Base-by-base conservation (phyloP, 2,888 invertebrate species). In the Julus scanicus region DNA sequence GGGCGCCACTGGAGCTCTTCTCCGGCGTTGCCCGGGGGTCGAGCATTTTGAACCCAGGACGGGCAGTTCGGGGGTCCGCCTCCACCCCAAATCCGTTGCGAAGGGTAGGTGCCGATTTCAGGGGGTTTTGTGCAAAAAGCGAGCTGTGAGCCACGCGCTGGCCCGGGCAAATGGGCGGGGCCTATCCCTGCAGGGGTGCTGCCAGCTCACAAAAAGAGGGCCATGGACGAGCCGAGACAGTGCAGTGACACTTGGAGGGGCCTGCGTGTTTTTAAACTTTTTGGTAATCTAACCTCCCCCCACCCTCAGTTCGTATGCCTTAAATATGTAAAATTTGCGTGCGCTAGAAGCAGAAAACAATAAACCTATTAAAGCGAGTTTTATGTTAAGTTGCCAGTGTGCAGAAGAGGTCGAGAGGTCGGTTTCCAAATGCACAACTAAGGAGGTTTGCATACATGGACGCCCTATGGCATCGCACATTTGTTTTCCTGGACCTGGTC, bases 181-280 rank as follows among this genome's bases (percentile, higher is more conserved):
- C 84, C 1, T 44, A 84, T 20, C 84, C 40, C 84, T 84, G 48
- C 48, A 84, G 84, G 84, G 84, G 84, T 71, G 71, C 71, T 71
- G 71, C 71, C 71, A 29, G 71, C 71, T 71, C 71, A 29, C 71
- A 71, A 71, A 71, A 71, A 71, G 29, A 71, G 71, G 20, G 71
- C n/a, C 63, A 63, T 17, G 53, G 53, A 53, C 53, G 53, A 53
- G 53, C 53, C 53, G 53, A 13, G 71, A 84, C 84, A 84, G 84
- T 84, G 84, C 84, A 84, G 84, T 84, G 84, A 84, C 84, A 71
- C 71, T 71, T 71, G 71, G 71, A 71, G 71, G 71, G 71, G 71
- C 71, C 71, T 71, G 71, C 29, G 71, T 71, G 71, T 71, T 71
- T 71, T 71, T 71, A 71, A 71, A 71, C 71, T 71, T 71, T 44